phyloP scores from a whole-genome alignment of 1,140 invertebrate species.

The Trachymyrmex cornetzi region DNA sequence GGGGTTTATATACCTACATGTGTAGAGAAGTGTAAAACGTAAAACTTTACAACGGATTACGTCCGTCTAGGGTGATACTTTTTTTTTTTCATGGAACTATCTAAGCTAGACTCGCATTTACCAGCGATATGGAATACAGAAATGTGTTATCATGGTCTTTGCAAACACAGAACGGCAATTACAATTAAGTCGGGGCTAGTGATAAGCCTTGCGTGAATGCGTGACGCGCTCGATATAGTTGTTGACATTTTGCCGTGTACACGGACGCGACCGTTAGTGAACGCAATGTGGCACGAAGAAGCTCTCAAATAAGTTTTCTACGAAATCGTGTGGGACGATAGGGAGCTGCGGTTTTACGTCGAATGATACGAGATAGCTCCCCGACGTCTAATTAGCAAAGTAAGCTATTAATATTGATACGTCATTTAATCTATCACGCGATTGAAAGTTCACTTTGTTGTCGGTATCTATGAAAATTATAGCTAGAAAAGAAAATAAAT shows the following conservation, averaged over 20 bases:
- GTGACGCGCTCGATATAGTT: constrained; percentile 71
- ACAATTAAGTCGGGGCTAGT: constrained; percentile 71
- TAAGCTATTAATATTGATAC: constrained; percentile 51
- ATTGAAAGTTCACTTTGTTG: not conserved
- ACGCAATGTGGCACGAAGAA: constrained; percentile 41
- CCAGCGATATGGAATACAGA: constrained; percentile 59
- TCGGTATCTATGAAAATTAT: constrained; percentile 34
- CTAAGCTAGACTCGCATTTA: constrained; percentile 53
- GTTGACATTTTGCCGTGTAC: constrained; percentile 67
- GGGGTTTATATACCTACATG: not conserved
- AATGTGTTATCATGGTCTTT: constrained; percentile 69
- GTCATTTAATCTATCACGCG: constrained; percentile 32
- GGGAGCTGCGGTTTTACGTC: not conserved
- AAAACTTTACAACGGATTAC: constrained; percentile 16
- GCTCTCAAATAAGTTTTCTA: constrained; percentile 9
- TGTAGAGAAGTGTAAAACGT: not conserved
- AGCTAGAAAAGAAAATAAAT: constrained; percentile 45
- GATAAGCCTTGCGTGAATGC: constrained; percentile 76
- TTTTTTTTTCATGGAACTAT: not conserved
- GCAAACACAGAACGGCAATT: constrained; percentile 73
- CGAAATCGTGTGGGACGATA: constrained; percentile 46
- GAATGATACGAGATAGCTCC: not conserved
- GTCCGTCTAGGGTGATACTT: constrained; percentile 2
- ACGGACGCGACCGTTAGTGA: constrained; percentile 46
- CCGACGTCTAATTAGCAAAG: constrained; percentile 44